These are phyloP conservation scores for Stenolophus ochropezus DNA, from an alignment of 2,888 invertebrate species.

Conservation along the genomic window DNA sequence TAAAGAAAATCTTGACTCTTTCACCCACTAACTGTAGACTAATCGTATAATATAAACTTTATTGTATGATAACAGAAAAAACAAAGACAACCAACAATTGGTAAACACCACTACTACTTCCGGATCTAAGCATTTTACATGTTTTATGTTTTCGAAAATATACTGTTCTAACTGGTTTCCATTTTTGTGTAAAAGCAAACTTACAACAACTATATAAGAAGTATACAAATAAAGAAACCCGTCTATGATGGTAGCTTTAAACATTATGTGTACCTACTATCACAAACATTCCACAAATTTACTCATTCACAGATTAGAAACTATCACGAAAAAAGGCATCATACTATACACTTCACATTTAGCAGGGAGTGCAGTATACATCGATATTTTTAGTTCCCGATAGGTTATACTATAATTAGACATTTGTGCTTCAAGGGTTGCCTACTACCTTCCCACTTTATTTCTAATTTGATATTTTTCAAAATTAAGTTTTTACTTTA, in stretches of 20 bases:
- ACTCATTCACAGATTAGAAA: constrained; percentile 12
- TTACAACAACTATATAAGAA: constrained; percentile 55
- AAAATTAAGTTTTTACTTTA: no score
- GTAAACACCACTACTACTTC: constrained; percentile 56
- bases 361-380: background rate
- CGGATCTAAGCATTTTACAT: constrained; percentile 59
- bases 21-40: constrained; percentile 67
- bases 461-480: no score
- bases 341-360: background rate
- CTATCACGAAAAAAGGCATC: background rate
- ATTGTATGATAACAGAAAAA: constrained; percentile 53
- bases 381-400: background rate
- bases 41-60: constrained; percentile 48
- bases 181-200: constrained; percentile 58
- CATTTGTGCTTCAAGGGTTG: background rate
- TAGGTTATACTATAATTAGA: background rate
- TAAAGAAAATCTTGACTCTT: constrained; percentile 65
- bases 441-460: background rate
- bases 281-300: constrained; percentile 37
- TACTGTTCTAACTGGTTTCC: constrained; percentile 56
- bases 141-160: constrained; percentile 54
- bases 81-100: constrained; percentile 43
- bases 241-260: constrained; percentile 57
- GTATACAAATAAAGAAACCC: constrained; percentile 56
- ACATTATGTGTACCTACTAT: constrained; percentile 43